Evolutionary conservation across 2,797 vertebrate genomes (phyloP).

Genomic region (Enteromius argenteus): DNA sequence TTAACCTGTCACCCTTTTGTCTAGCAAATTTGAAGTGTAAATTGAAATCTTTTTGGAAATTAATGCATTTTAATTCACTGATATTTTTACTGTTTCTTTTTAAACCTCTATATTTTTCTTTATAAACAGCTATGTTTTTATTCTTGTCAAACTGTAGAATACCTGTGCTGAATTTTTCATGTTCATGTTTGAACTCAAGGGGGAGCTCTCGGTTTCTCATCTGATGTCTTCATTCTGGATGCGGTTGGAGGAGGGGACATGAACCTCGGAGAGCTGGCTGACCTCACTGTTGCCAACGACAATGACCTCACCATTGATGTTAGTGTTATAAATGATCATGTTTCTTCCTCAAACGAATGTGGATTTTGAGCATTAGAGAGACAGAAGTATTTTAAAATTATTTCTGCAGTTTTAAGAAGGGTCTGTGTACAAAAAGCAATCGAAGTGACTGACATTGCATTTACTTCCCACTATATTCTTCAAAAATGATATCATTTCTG

Average conservation of each 20-base stretch:
- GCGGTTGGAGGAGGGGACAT: constrained; percentile 88
- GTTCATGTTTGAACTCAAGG: constrained; percentile 63
- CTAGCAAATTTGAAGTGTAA: not conserved
- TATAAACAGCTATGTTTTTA: not conserved
- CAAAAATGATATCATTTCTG: not conserved
- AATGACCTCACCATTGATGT: constrained; percentile 91
- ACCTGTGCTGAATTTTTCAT: not conserved
- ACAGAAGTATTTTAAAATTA: not conserved
- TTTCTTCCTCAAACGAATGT: not conserved
- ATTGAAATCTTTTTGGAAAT: not conserved
- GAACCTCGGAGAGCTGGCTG: constrained; percentile 92
- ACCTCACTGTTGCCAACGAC: constrained; percentile 92
- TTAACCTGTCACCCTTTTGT: not conserved
- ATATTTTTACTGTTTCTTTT: not conserved
- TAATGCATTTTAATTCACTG: not conserved
- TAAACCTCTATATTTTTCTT: not conserved
- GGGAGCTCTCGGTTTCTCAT: constrained; percentile 87
- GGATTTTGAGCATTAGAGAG: not conserved
- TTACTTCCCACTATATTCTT: not conserved
- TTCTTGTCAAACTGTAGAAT: not conserved
- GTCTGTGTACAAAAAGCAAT: not conserved
- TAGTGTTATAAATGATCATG: constrained; percentile 65
- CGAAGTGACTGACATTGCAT: not conserved
- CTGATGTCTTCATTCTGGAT: constrained; percentile 92
- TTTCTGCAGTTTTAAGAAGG: not conserved